phyloP scores from a whole-genome alignment of 2,113 vertebrate species.

The Amphiprion ocellaris region DNA sequence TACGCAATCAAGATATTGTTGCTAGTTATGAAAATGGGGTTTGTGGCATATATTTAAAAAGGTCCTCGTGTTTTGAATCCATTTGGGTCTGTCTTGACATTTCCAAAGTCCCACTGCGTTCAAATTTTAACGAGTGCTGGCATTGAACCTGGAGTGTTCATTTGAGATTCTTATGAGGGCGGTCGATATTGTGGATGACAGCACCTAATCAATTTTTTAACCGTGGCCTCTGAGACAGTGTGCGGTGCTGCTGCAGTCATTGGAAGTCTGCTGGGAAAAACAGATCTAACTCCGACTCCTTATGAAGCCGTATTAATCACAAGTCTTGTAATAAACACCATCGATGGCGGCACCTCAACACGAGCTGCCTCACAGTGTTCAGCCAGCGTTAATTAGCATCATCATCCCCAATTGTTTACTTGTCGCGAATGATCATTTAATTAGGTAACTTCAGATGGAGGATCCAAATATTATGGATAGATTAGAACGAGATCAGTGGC shows the following conservation, averaged over 20 bases:
- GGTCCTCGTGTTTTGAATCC: conserved; percentile 37
- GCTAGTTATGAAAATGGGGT: conserved; percentile 32
- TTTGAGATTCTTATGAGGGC: conserved; percentile 59
- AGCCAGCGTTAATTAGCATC: conserved; percentile 74
- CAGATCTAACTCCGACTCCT: conserved; percentile 3
- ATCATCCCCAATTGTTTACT: conserved; percentile 69
- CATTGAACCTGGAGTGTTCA: conserved; percentile 55
- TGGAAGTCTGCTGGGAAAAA: conserved; percentile 19
- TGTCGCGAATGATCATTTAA: conserved; percentile 68
- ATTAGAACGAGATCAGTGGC: conserved; percentile 52
- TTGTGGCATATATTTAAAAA: conserved; percentile 37
- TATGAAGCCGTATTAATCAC: conserved; percentile 56
- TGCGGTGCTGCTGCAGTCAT: conserved; percentile 14
- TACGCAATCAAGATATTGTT: conserved; percentile 29
- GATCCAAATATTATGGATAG: conserved; percentile 71
- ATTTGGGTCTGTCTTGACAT: conserved; percentile 53
- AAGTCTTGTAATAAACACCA: conserved; percentile 48
- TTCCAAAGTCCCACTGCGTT: conserved; percentile 58
- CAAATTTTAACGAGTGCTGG: conserved; percentile 53
- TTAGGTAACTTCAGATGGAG: conserved; percentile 69
- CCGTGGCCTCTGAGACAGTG: conserved; percentile 19
- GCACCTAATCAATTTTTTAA: conserved; percentile 62
- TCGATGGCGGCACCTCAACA: conserved; percentile 13
- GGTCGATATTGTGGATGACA: conserved; percentile 38
- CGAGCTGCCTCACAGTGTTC: conserved; percentile 29